Evolutionary conservation across 2,888 invertebrate species (phyloP).

Genomic region (Lasioglossum malachurum): DNA sequence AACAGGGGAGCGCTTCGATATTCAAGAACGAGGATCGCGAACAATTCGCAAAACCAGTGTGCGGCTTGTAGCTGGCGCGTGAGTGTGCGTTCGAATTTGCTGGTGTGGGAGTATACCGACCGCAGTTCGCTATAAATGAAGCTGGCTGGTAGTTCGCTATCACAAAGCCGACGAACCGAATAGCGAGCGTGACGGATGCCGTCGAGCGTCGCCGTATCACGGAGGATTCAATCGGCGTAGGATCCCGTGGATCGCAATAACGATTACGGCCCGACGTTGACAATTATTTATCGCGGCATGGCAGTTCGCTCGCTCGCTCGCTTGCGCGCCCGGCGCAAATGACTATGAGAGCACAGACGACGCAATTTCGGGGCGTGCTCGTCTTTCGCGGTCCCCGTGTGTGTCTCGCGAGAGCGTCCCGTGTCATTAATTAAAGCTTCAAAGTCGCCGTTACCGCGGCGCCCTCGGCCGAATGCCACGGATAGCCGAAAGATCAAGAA

Average conservation of each 20-base stretch:
- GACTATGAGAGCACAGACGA: constrained; percentile 58
- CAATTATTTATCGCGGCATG: constrained; percentile 69
- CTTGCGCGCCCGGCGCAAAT: constrained; percentile 51
- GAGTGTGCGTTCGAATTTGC: background rate
- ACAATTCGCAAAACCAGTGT: background rate
- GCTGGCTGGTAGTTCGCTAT: background rate
- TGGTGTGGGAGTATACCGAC: background rate
- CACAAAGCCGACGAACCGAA: constrained; percentile 3
- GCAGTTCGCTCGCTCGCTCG: constrained; percentile 28
- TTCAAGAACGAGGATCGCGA: background rate
- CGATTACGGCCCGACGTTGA: constrained; percentile 60
- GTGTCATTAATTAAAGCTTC: constrained; percentile 80
- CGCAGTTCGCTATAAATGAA: constrained; percentile 15
- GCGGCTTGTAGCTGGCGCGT: background rate
- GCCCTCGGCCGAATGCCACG: constrained; percentile 70
- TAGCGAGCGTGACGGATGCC: background rate
- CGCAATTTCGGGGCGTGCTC: constrained; percentile 68
- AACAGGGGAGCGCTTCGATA: background rate
- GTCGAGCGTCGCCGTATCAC: constrained; percentile 24
- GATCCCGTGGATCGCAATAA: constrained; percentile 53
- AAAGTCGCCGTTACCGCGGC: constrained; percentile 72
- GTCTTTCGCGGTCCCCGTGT: constrained; percentile 45
- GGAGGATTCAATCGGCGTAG: constrained; percentile 59
- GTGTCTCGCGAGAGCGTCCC: constrained; percentile 48
- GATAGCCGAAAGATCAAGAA: constrained; percentile 75